Conservation (phyloP, 2,888 invertebrate genomes). For the Drosophila subquinaria region DNA sequence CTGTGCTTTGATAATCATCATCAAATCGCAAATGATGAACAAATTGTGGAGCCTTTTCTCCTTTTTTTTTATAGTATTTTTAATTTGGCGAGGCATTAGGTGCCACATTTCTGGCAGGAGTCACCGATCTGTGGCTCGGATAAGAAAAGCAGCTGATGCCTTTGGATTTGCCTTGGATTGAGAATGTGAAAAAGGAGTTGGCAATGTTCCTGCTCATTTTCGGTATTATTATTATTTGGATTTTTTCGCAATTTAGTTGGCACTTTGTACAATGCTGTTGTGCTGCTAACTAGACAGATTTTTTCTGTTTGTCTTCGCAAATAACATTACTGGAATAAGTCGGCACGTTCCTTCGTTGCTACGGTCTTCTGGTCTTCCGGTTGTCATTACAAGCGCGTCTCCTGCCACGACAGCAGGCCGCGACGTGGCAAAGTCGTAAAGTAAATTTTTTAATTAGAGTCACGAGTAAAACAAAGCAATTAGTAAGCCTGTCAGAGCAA, state of each 20-base stretch:
- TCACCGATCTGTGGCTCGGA: constrained; percentile 46
- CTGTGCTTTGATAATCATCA: constrained; percentile 51
- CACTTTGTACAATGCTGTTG: constrained; percentile 31
- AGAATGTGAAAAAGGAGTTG: neutral
- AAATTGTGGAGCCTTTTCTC: constrained; percentile 41
- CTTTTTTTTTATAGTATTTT: constrained; percentile 12
- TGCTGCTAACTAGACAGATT: constrained; percentile 31
- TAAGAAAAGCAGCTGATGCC: constrained; percentile 24
- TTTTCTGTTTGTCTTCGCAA: constrained; percentile 15
- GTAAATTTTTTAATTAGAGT: constrained; percentile 81
- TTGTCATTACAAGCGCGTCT: constrained; percentile 45
- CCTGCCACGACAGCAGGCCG: constrained; percentile 2
- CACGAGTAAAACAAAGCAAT: constrained; percentile 80
- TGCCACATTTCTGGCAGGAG: constrained; percentile 49
- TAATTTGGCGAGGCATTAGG: constrained; percentile 58
- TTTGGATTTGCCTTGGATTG: neutral
- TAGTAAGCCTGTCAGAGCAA: constrained; percentile 77
- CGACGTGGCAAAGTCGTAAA: constrained; percentile 67
- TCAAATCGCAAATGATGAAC: constrained; percentile 51
- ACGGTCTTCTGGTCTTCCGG: constrained; percentile 23
- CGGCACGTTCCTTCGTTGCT: constrained; percentile 18
- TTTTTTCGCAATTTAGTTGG: constrained; percentile 44
- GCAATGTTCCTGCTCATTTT: constrained; percentile 44
- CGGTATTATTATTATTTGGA: constrained; percentile 44
- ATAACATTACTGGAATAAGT: constrained; percentile 29